Evolutionary conservation across 2,888 invertebrate species (phyloP), one percentile per base, ranked within the genome.

Genomic region (Selenia dentaria): DNA sequence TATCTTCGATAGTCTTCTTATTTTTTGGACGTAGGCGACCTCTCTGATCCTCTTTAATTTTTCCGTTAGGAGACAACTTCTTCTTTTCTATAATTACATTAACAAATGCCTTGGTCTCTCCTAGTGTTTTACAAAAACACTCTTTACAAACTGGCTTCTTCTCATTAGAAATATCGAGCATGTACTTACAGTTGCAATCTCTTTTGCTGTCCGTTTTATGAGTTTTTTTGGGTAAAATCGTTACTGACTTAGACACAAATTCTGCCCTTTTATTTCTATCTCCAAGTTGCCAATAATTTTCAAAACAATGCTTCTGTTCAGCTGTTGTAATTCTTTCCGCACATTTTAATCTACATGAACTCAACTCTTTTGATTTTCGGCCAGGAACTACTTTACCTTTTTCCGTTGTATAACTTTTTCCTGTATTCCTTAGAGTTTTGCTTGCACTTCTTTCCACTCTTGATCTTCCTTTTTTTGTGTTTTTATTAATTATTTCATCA

Each of bases 1-100:
- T 31, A 20, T 20, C 32, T 32, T 32, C 47, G 13, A 25, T 14
- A 32, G 40, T 47, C 27, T 41, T 41, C 16, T 47, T 47, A 47
- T 47, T 41, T 18, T 32, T 47, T 6, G 41, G 41, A 20, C 36
- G 35, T 36, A 36, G 35, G 31, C 32, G 26, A 40, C 47, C 41
- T 41, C 41, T 37, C 33, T 27, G 31, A 29, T 41, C 40, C 20
- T 25, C 20, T 22, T 33, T 10, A 14, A 41, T 34, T 12, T 34
- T 28, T 28, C 41, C 41, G n/a, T 3, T 40, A 25, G 33, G 9
- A 18, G 33, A 33, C 6, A 3, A 0, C 32, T 27, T 40, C 20
- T 40, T 33, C 5, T 20, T 33, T 11, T 20, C 28, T 18, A 37
- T 28, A 20, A 37, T 8, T n/a, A 34, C 13, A 34, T 34, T 34